Base-by-base conservation (phyloP, 1,140 invertebrate species). In the Yoshiicerus persimilis region DNA sequence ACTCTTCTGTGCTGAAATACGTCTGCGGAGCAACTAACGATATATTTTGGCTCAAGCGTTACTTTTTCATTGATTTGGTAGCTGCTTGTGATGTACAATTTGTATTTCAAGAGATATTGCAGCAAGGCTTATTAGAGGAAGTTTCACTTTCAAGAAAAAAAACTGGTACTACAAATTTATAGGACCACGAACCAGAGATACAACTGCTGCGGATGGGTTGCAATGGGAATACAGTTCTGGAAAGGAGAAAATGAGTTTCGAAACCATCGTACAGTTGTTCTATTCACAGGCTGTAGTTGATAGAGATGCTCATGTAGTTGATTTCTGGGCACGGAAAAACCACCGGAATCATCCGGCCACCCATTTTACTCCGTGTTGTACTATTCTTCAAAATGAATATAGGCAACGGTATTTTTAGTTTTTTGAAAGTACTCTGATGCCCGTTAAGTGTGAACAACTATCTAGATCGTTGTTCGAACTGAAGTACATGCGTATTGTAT, bases 381-480 rank as follows among this genome's bases (percentile, higher is more conserved):
- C 23, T 64, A 64, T 64, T 64, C 56, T n/a, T 64, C 8, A 64
- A 64, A 23, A n/a, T 13, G 6, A 64, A 64, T 23, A n/a, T 64
- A n/a, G 23, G 56, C 8, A 23, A 64, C 16, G 23, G 8, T 64
- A n/a, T 64, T 64, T 1, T 23, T 64, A 8, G n/a, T 64, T 13
- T n/a, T 64, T 8, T 1, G 10, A 10, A 38, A 38, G 4, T 38
- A 38, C 4, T 4, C 47, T 3, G 6, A 13, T 70, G 8, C 8
- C n/a, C 8, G 2, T 47, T 56, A 70, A 47, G 38, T 30, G 38
- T 13, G 86, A 66, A 87, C 66, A 87, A 87, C 86, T 25, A 87
- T 56, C 86, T 75, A 75, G 86, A 56, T 87, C 47, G 86, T 87
- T 87, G 86, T 87, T 87, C 86, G 27, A 1, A 56, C 36, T 36